A percentile compares a stretch with the other conserved stretches of the same genome.
These are phyloP conservation scores for Alloscopus bannaensis DNA, from an alignment of 2,888 invertebrate genomes.

Conservation along the genomic window DNA sequence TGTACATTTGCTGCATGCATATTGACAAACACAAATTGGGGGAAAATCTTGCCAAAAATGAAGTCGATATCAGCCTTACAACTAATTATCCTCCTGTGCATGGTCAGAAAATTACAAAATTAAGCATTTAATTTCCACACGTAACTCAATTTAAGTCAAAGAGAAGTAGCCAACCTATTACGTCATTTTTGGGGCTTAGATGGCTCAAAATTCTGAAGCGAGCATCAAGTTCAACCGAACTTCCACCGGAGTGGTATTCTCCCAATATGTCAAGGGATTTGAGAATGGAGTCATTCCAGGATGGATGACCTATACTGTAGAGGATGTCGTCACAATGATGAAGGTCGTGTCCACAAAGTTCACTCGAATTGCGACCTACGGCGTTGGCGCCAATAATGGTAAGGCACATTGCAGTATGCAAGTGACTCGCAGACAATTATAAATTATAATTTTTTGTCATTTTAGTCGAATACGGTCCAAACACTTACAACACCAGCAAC, in stretches of 20 bases:
- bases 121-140: too few species aligned
- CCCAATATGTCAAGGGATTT: constrained; percentile 14
- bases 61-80: too few species aligned
- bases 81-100: background rate
- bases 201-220: background rate
- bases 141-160: too few species aligned
- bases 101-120: too few species aligned
- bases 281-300: constrained; percentile 25
- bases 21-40: too few species aligned
- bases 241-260: constrained; percentile 26
- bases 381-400: constrained; percentile 51
- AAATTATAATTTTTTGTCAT: constrained; percentile 14
- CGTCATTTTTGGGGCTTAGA: background rate
- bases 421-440: too few species aligned
- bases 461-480: constrained; percentile 23
- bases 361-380: constrained; percentile 34
- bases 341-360: constrained; percentile 42
- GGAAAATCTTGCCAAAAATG: too few species aligned
- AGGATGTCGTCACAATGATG: constrained; percentile 38
- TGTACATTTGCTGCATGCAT: too few species aligned
- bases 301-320: constrained; percentile 15
- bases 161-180: too few species aligned
- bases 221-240: constrained; percentile 18
- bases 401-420: background rate
- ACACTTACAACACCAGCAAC: constrained; percentile 21